A percentile compares a stretch with the other conserved stretches of the same genome.
These are phyloP conservation scores for Diaprepes abbreviatus DNA, from an alignment of 2,888 invertebrate genomes.

Conservation along the genomic window DNA sequence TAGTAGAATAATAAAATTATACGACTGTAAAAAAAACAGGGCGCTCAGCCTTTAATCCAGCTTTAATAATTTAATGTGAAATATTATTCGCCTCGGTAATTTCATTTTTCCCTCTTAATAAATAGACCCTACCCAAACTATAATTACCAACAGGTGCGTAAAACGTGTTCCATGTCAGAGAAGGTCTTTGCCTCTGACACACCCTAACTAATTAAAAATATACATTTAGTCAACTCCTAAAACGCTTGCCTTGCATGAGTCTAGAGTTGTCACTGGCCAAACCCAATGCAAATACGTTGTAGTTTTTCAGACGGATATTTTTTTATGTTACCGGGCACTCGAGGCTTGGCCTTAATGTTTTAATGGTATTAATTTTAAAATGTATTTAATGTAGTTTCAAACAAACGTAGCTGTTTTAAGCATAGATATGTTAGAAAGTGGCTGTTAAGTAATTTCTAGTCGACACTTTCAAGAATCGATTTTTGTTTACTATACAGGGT, in stretches of 20 bases:
- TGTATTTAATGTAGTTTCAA: too few species aligned
- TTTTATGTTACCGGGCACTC: conserved; percentile 15
- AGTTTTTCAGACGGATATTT: conserved; percentile 11
- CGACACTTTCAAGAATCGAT: too few species aligned
- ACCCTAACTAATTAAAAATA: conserved; percentile 47
- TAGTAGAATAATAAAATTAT: too few species aligned
- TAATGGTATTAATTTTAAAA: background rate
- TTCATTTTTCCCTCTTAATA: conserved; percentile 2
- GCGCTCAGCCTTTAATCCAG: too few species aligned
- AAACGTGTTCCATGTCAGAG: conserved; percentile 35
- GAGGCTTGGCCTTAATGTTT: conserved; percentile 10
- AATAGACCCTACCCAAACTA: conserved; percentile 12
- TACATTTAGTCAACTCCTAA: conserved; percentile 39
- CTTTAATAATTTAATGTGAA: background rate
- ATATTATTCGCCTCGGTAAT: conserved; percentile 6
- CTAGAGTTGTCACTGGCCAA: conserved; percentile 34
- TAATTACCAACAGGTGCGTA: conserved; percentile 41
- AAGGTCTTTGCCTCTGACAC: conserved; percentile 26
- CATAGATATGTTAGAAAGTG: too few species aligned
- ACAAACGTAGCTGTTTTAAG: too few species aligned
- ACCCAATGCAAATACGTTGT: conserved; percentile 30
- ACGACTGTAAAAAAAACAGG: too few species aligned
- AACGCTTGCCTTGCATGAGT: conserved; percentile 23
- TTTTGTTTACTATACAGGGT: too few species aligned
- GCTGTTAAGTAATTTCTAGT: too few species aligned